Evolutionary conservation across 35 echinoderm and acorn worm species (phyloP), one percentile per base, ranked within the genome.

Genomic region (Eucidaris tribuloides): DNA sequence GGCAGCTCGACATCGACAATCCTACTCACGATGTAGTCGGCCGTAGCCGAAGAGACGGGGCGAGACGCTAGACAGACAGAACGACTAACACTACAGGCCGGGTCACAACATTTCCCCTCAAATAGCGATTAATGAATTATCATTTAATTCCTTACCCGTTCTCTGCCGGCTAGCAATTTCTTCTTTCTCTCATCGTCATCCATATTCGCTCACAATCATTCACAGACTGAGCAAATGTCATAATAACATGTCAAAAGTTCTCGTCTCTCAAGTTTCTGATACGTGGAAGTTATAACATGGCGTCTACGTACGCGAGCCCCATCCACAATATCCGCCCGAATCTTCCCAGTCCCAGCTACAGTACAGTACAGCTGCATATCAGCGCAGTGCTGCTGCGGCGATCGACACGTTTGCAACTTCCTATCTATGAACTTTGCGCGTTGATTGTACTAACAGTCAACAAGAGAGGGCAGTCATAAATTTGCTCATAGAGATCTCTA

Each of bases 121-220:
- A 36, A 2, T 20, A 15, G 13, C 27, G 35, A 31, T 36, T 40
- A 25, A 58, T 15, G 31, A 3, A n/a, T 52, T 11, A n/a, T 52
- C n/a, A 52, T n/a, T 11, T 9, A 52, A 52, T 52, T 9, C 45
- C 89, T 85, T 85, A 91, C 89, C 89, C 89, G 85, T 46, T 91
- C 89, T 33, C 89, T 71, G 76, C 89, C 89, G 68, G 89, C 89
- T 38, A 66, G 55, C 61, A 91, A 85, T 37, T 91, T 91, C 60
- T 91, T 91, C 71, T 74, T 84, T 70, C 89, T 78, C 42, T 91
- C 89, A 24, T 91, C 89, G 11, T 91, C 89, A 56, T 86, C 84
- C 84, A 86, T 86, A 58, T 59, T 86, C 38, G 28, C 38, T 22
- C 68, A 74, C 9, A 33, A 44, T 74, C n/a, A 74, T 74, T 20